Evolutionary conservation across 2,113 vertebrate genomes (phyloP).

Genomic region (Hemicordylus capensis): DNA sequence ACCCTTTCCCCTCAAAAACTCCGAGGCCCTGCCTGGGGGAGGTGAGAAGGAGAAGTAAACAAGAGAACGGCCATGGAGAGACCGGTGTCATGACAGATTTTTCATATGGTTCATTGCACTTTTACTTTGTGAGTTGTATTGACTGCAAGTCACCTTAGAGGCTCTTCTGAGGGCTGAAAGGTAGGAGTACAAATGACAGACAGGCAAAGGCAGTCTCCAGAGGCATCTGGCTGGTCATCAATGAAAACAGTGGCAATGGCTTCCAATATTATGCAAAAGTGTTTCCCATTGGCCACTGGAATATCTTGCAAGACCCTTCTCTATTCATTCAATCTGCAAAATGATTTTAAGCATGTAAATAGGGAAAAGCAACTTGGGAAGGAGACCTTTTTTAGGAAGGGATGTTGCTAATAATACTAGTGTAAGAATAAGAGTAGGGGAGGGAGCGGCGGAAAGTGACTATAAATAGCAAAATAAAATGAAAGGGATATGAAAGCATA

Average conservation of each 20-base stretch:
- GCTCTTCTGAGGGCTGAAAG: no score
- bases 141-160: no score
- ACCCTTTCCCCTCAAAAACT: no score
- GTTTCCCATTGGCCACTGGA: background rate
- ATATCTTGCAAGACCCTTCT: background rate
- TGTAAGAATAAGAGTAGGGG: slow-evolving; percentile 40
- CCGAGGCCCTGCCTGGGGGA: no score
- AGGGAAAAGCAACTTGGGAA: background rate
- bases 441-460: slow-evolving; percentile 45
- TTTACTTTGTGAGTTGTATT: no score
- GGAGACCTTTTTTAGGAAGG: slow-evolving; percentile 39
- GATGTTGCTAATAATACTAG: slow-evolving; percentile 38
- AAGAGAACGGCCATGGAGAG: no score
- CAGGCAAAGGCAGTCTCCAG: no score
- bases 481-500: slow-evolving; percentile 63
- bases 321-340: background rate
- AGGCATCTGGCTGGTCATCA: background rate
- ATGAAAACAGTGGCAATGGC: background rate
- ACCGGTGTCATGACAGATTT: no score
- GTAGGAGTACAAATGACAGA: no score
- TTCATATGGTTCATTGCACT: no score
- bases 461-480: slow-evolving; percentile 73
- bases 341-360: background rate
- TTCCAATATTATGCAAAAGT: background rate
- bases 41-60: no score